Percentiles rank a stretch among this genome's conserved stretches.
phyloP scores from a whole-genome alignment of 1,140 invertebrate genomes.

The Drosophila kurseongensis region DNA sequence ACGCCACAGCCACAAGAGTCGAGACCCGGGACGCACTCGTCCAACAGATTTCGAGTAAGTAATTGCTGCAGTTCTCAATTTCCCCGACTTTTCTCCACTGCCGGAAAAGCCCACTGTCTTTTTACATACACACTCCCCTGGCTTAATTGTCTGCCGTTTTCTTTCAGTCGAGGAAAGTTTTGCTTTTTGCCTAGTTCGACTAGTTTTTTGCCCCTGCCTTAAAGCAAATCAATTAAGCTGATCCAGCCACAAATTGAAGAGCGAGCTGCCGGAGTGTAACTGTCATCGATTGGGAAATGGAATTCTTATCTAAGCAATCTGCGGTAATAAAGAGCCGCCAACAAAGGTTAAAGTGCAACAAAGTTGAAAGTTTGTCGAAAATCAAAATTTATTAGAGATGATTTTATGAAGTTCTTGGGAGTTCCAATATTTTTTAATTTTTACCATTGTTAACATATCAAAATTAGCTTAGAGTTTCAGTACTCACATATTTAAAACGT shows the following conservation, averaged over 20 bases:
- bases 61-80: conserved; percentile 76
- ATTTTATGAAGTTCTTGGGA: too few species aligned
- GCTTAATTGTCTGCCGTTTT: conserved; percentile 79
- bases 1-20: conserved; percentile 69
- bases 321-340: background rate
- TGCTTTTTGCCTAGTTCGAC: conserved; percentile 34
- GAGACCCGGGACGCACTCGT: conserved; percentile 33
- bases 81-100: conserved; percentile 8
- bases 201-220: conserved; percentile 24
- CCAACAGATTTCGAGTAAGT: conserved; percentile 74
- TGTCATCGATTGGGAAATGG: conserved; percentile 19
- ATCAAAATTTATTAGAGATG: too few species aligned
- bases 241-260: conserved; percentile 49
- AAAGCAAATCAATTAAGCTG: conserved; percentile 75
- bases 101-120: conserved; percentile 6
- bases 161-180: conserved; percentile 53
- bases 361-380: too few species aligned
- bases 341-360: too few species aligned
- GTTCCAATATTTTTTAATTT: too few species aligned
- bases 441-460: too few species aligned
- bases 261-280: conserved; percentile 16
- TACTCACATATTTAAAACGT: too few species aligned
- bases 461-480: too few species aligned
- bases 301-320: background rate
- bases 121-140: conserved; percentile 2